phyloP scores from a whole-genome alignment of 2,888 invertebrate species.

The Choreutis nemorana region DNA sequence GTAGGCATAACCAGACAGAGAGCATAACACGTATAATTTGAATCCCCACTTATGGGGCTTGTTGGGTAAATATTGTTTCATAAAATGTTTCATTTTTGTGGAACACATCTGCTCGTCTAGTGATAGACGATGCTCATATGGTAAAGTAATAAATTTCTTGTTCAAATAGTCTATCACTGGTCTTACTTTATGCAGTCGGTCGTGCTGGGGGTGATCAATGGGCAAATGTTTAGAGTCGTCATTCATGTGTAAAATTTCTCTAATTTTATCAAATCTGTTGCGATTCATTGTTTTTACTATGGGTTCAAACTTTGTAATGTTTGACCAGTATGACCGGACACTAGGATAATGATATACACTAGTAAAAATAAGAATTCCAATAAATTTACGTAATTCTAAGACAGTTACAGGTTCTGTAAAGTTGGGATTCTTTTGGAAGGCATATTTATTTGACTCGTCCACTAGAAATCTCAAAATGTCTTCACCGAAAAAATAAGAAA shows the following conservation, averaged over 20 bases:
- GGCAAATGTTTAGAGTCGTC: conserved; percentile 17
- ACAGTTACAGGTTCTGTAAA: conserved; percentile 19
- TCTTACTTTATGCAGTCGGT: conserved; percentile 18
- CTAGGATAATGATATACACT: conserved; percentile 3
- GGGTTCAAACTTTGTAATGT: conserved; percentile 11
- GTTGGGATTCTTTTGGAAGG: conserved; percentile 18
- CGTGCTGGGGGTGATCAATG: conserved; percentile 15
- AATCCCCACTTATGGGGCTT: conserved; percentile 12
- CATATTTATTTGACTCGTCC: conserved; percentile 17
- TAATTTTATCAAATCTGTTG: conserved; percentile 18
- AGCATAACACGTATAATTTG: conserved; percentile 13
- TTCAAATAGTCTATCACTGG: conserved; percentile 19
- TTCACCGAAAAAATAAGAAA: conserved; percentile 20
- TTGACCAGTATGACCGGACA: conserved; percentile 14
- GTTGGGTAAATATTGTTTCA: conserved; percentile 17
- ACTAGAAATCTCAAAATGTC: conserved; percentile 16
- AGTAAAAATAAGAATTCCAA: conserved; percentile 18
- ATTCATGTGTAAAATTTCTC: conserved; percentile 19
- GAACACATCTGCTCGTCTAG: conserved; percentile 21
- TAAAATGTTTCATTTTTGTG: conserved; percentile 21
- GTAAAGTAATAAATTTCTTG: conserved; percentile 17
- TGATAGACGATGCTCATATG: conserved; percentile 20
- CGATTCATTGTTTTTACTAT: conserved; percentile 13
- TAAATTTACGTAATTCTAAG: conserved; percentile 19
- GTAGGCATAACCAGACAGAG: conserved; percentile 16